These are phyloP conservation scores for Pseudomyrmex concolor DNA, from an alignment of 1,140 invertebrate species.

Conservation along the genomic window DNA sequence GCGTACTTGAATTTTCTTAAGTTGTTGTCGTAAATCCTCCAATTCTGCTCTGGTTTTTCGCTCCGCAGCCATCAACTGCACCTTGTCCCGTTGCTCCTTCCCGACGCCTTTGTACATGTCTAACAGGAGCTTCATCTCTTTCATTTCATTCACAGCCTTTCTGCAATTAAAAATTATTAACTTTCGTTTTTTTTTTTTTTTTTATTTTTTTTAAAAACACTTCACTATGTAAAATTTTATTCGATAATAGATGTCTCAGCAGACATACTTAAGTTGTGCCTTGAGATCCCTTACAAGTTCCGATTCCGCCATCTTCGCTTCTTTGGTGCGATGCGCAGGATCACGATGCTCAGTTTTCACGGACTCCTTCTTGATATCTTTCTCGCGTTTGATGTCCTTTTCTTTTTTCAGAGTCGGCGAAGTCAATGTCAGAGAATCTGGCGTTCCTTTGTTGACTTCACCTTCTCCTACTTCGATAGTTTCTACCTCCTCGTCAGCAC, in stretches of 20 bases:
- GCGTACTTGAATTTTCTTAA: slow-evolving; percentile 92
- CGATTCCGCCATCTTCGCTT: slow-evolving; percentile 87
- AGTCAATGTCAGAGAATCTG: slow-evolving; percentile 81
- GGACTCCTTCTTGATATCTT: slow-evolving; percentile 87
- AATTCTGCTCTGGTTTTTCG: slow-evolving; percentile 95
- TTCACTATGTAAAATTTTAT: neutral
- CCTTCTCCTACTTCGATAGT: slow-evolving; percentile 80
- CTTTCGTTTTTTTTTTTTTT: neutral
- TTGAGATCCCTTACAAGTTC: slow-evolving; percentile 93
- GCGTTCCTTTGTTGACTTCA: slow-evolving; percentile 81
- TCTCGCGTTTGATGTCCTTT: slow-evolving; percentile 87
- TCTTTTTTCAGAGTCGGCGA: slow-evolving; percentile 87
- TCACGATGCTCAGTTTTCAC: slow-evolving; percentile 86
- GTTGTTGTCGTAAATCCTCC: slow-evolving; percentile 93
- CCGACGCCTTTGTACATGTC: slow-evolving; percentile 99
- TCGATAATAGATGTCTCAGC: neutral
- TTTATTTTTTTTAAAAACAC: slow-evolving; percentile 5
- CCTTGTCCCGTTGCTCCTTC: slow-evolving; percentile 98
- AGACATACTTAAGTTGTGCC: slow-evolving; percentile 93
- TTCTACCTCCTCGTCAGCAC: slow-evolving; percentile 84
- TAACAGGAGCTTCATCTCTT: slow-evolving; percentile 96
- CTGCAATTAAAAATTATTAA: slow-evolving; percentile 85
- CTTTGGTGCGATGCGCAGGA: slow-evolving; percentile 86
- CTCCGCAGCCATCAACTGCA: slow-evolving; percentile 97
- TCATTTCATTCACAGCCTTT: slow-evolving; percentile 96